Percentiles rank a stretch among this genome's conserved stretches.
Evolutionary conservation across 2,888 invertebrate genomes (phyloP).

Genomic region (Busseola fusca): DNA sequence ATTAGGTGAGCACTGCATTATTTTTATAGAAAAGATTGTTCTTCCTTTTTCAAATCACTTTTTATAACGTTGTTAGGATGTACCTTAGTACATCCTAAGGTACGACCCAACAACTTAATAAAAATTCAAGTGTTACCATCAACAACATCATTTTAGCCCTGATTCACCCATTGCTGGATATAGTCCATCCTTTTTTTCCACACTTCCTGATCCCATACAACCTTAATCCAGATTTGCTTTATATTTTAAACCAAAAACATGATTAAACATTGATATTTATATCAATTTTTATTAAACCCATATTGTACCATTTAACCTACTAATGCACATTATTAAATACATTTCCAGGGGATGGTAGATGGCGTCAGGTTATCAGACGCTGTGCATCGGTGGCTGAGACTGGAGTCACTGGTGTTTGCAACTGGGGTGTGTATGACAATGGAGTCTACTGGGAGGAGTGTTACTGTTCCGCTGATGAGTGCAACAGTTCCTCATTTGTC

Average conservation of each 20-base stretch:
- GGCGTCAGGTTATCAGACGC: slow-evolving; percentile 96
- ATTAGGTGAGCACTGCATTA: not conserved
- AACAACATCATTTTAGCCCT: not conserved
- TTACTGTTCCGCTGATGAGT: slow-evolving; percentile 97
- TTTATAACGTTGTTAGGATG: not conserved
- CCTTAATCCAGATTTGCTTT: not conserved
- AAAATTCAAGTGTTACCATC: no score
- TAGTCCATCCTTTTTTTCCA: not conserved
- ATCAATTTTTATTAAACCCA: not conserved
- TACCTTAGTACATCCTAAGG: no score
- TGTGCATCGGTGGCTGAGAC: slow-evolving; percentile 97
- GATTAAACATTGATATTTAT: not conserved
- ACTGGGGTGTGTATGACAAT: slow-evolving; percentile 98
- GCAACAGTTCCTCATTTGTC: slow-evolving; percentile 89
- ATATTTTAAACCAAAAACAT: not conserved
- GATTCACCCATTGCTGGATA: not conserved
- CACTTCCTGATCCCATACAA: not conserved
- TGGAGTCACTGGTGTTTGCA: slow-evolving; percentile 98
- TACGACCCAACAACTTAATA: no score
- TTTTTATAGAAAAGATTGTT: not conserved
- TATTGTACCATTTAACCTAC: not conserved
- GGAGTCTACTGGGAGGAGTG: slow-evolving; percentile 99
- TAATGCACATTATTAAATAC: not conserved
- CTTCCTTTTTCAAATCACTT: no score
- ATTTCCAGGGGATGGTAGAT: slow-evolving; percentile 96